These are phyloP conservation scores for Glyphotaelius pellucidus DNA, from an alignment of 2,888 invertebrate genomes.

Conservation along the genomic window DNA sequence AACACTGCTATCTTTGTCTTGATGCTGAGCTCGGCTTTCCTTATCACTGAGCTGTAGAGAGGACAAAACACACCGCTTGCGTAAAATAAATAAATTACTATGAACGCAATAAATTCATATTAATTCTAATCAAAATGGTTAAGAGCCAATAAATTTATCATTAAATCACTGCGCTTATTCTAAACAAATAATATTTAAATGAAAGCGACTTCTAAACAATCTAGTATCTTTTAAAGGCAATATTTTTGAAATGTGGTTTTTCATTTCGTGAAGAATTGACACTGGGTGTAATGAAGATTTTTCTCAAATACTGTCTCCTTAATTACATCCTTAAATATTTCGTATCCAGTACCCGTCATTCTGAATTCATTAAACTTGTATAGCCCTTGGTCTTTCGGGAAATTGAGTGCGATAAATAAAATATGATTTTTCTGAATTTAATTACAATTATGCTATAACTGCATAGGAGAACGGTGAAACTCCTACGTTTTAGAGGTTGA, in stretches of 20 bases:
- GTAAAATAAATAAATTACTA: too few relatives aligned
- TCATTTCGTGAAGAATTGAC: background rate
- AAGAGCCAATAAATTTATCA: too few relatives aligned
- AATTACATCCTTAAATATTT: background rate
- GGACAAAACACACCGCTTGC: too few relatives aligned
- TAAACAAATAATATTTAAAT: too few relatives aligned
- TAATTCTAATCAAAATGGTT: too few relatives aligned
- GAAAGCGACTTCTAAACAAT: background rate
- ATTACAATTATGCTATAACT: background rate
- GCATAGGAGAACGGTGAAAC: background rate
- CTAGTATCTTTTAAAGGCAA: background rate
- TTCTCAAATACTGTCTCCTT: background rate
- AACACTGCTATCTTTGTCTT: too few relatives aligned
- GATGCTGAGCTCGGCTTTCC: too few relatives aligned
- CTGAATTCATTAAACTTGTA: background rate
- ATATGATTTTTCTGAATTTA: background rate
- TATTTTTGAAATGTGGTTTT: background rate
- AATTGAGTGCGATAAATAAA: background rate
- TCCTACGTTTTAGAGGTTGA: background rate
- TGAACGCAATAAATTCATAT: too few relatives aligned
- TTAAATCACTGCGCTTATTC: too few relatives aligned
- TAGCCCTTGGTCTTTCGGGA: background rate
- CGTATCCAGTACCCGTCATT: background rate
- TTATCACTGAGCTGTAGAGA: too few relatives aligned
- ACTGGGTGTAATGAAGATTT: background rate